Evolutionary conservation across 23 tunicate genomes (phyloP).

Genomic region (Halocynthia aurantium): DNA sequence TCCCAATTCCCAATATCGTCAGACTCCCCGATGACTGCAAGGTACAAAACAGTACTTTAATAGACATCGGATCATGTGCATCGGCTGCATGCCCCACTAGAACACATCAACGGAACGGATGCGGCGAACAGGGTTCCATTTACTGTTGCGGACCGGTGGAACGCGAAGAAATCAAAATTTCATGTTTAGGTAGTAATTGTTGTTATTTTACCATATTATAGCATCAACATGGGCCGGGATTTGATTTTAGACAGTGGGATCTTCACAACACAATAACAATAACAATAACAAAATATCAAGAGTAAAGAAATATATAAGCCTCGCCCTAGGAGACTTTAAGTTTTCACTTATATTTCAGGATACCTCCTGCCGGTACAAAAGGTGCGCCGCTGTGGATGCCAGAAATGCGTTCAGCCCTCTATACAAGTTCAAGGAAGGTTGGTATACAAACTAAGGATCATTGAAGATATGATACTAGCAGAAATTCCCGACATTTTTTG

Average conservation of each 20-base stretch:
- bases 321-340: too few species aligned
- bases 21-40: not conserved
- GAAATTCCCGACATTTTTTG: not conserved
- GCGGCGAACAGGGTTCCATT: slow-evolving; percentile 7
- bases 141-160: slow-evolving; percentile 52
- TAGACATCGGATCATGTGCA: slow-evolving; percentile 69
- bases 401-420: slow-evolving; percentile 35
- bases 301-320: too few species aligned
- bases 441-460: not conserved
- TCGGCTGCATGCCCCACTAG: slow-evolving; percentile 46
- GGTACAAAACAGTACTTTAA: not conserved
- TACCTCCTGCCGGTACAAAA: slow-evolving; percentile 20
- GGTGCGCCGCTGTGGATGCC: slow-evolving; percentile 66
- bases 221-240: not conserved
- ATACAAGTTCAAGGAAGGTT: slow-evolving; percentile 62
- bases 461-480: too few species aligned
- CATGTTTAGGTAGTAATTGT: slow-evolving; percentile 19
- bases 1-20: not conserved
- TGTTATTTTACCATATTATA: not conserved
- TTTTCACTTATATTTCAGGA: not conserved
- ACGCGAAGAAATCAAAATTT: slow-evolving; percentile 21
- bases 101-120: not conserved
- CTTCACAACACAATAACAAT: too few species aligned
- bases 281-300: too few species aligned
- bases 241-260: not conserved